Percentiles rank a stretch among this genome's conserved stretches.
Evolutionary conservation across 2,888 invertebrate species (phyloP).

Genomic region (Adineta ricciae): DNA sequence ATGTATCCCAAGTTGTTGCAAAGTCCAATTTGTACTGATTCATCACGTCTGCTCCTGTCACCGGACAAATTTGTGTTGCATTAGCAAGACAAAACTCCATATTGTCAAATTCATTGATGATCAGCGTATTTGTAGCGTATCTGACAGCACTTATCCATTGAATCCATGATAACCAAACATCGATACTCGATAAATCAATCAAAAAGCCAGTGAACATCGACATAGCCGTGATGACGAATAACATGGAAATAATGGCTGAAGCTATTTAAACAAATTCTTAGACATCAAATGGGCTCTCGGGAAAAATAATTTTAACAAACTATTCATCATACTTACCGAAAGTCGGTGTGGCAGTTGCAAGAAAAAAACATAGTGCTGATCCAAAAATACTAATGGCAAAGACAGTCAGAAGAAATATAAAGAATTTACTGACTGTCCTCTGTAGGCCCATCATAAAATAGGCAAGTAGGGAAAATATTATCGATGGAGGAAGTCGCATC

Average conservation of each 20-base stretch:
- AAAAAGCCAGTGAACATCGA: slow-evolving; percentile 49
- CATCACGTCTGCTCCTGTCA: slow-evolving; percentile 39
- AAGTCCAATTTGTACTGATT: slow-evolving; percentile 40
- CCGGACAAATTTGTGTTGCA: neutral
- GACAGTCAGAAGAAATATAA: slow-evolving; percentile 38
- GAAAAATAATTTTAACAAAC: too few species aligned
- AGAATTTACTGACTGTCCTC: neutral
- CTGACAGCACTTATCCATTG: slow-evolving; percentile 37
- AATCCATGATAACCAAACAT: slow-evolving; percentile 43
- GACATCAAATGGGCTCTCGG: too few species aligned
- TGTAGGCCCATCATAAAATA: slow-evolving; percentile 34
- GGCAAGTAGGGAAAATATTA: slow-evolving; percentile 34
- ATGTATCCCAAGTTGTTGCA: slow-evolving; percentile 43
- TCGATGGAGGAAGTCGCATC: slow-evolving; percentile 26
- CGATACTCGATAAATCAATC: slow-evolving; percentile 43
- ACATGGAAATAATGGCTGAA: slow-evolving; percentile 44
- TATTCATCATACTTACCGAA: slow-evolving; percentile 37
- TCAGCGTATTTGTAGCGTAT: neutral
- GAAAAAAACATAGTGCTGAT: slow-evolving; percentile 43
- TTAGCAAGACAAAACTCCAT: neutral
- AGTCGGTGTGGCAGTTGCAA: slow-evolving; percentile 42
- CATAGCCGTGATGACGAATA: slow-evolving; percentile 45
- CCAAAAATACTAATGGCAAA: slow-evolving; percentile 44
- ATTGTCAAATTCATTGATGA: neutral
- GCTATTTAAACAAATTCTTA: slow-evolving; percentile 34